phyloP scores from a whole-genome alignment of 2,888 invertebrate species.

The Rhogogaster chlorosoma region DNA sequence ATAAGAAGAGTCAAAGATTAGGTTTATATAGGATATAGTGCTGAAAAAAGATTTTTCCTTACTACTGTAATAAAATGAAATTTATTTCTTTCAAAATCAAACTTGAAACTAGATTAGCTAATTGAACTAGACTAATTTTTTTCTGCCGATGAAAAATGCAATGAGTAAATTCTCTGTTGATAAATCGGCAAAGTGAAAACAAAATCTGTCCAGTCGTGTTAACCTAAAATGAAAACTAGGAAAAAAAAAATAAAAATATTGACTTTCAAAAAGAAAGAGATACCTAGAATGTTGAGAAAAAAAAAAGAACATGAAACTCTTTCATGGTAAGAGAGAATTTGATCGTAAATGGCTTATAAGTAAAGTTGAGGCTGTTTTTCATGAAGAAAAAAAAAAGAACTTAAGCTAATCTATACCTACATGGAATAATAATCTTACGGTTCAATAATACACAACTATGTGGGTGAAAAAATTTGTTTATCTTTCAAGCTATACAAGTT shows the following conservation, averaged over 20 bases:
- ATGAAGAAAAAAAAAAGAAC: constrained; percentile 1
- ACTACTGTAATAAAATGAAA: not conserved
- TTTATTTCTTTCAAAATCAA: not conserved
- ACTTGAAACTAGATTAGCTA: not conserved
- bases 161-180: not conserved
- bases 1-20: not conserved
- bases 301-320: not conserved
- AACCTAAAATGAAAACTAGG: not conserved
- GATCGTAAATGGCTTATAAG: not conserved
- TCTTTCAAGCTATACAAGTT: not conserved
- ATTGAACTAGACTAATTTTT: not conserved
- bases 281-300: not conserved
- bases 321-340: not conserved
- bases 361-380: constrained; percentile 8
- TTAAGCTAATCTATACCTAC: not conserved
- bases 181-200: not conserved
- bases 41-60: not conserved
- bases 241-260: not conserved
- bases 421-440: not conserved
- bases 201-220: not conserved
- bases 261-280: not conserved
- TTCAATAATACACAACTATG: constrained; percentile 9
- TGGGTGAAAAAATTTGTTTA: constrained; percentile 15
- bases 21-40: not conserved
- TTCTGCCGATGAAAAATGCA: not conserved